These are phyloP conservation scores for Venustaconcha ellipsiformis DNA, from an alignment of 1,140 invertebrate genomes.

Conservation along the genomic window DNA sequence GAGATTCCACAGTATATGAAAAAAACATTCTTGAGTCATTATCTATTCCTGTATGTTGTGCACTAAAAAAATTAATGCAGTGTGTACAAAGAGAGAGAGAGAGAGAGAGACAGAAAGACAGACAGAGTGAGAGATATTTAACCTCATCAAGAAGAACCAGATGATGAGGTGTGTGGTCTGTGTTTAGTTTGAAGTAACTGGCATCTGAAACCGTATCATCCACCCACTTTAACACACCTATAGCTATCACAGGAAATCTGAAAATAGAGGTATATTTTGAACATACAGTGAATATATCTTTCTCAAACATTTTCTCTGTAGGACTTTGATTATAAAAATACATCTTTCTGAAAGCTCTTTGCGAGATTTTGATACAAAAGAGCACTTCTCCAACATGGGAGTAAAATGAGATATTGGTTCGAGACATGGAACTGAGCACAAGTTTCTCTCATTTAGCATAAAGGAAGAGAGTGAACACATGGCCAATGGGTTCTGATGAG, in stretches of 20 bases:
- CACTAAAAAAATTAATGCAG: neutral
- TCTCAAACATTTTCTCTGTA: too few relatives aligned
- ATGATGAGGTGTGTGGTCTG: constrained; percentile 96
- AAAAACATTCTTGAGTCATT: neutral
- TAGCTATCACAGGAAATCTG: constrained; percentile 93
- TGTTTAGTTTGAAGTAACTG: constrained; percentile 96
- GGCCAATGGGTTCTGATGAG: constrained; percentile 91
- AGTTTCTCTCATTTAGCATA: constrained; percentile 79
- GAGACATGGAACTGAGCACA: neutral
- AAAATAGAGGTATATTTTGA: constrained; percentile 27
- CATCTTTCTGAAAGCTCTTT: too few relatives aligned
- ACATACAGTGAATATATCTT: too few relatives aligned
- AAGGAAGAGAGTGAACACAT: constrained; percentile 79
- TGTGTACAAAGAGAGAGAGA: too few relatives aligned
- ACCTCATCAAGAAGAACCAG: constrained; percentile 96
- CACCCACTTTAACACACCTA: constrained; percentile 94
- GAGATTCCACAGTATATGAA: neutral
- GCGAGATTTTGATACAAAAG: too few relatives aligned
- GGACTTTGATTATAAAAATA: too few relatives aligned
- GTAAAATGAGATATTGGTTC: neutral
- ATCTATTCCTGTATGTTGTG: neutral
- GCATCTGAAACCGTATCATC: constrained; percentile 94
- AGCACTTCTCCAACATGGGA: too few relatives aligned
- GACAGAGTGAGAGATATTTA: constrained; percentile 1
- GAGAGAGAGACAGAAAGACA: neutral